Evolutionary conservation across 2,888 invertebrate genomes (phyloP), one percentile per base, ranked within the genome.

Genomic region (Latrodectus elegans): DNA sequence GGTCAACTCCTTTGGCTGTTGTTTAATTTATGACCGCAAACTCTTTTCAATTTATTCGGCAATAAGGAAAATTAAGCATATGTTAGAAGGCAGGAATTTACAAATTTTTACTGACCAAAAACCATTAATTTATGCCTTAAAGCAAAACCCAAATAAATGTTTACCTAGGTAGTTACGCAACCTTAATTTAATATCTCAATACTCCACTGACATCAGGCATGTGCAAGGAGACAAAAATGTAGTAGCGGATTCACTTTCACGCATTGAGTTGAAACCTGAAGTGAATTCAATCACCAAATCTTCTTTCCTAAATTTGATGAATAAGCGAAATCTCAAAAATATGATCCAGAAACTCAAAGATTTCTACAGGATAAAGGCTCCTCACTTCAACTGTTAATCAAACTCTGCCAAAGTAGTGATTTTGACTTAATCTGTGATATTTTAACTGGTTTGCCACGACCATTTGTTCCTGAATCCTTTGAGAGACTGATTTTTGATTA

Each of bases 131-230:
- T 71, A 80, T 71, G 80, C 75, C 0, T 86, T 76, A 8, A 49
- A 70, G 26, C 86, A 86, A 71, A 75, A 80, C 6, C 51, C 75
- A 11, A 60, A 85, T 26, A 86, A 80, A 26, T 75, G 65, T 71
- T 91, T 92, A 4, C 92, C 92, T 0, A 78, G 22, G 22, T 92
- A 92, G 85, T 88, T 90, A 22, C 87, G 92, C 6, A 91, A 92
- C 22, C 88, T 92, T 0, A 76, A 84, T 15, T 89, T 87, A 22
- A 90, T 92, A 17, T 84, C 90, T 0, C 91, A 92, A 79, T 92
- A 92, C 88, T 91, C 91, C 0, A 92, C 91, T 0, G 91, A 92
- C 77, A 91, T 92, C 6, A 82, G 89, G 3, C 90, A 92, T 88
- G 90, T 92, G 4, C 67, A 51, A 14, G 82, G 87, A 3, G 15